phyloP scores from a whole-genome alignment of 1,140 invertebrate species.

The Marisa cornuarietis region DNA sequence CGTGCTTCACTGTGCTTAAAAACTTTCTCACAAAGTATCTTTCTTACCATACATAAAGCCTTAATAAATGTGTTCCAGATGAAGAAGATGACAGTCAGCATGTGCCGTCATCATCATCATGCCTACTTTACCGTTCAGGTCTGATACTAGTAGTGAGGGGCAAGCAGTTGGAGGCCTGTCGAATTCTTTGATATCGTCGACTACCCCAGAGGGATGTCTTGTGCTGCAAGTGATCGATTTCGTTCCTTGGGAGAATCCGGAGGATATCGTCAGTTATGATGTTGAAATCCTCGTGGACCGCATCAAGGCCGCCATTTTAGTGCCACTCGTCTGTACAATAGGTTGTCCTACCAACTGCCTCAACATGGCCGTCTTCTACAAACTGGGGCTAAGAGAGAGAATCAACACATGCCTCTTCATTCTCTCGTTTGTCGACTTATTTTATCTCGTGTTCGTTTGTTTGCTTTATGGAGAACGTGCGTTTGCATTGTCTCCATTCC shows the following conservation, averaged over 20 bases:
- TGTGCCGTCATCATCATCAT: too few species aligned
- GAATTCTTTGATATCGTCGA: too few species aligned
- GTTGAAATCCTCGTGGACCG: background rate
- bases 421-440: background rate
- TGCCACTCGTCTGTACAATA: conserved; percentile 1
- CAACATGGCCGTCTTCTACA: conserved; percentile 17
- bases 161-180: too few species aligned
- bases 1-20: too few species aligned
- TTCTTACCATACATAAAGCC: too few species aligned
- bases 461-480: conserved; percentile 1
- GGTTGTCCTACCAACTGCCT: background rate
- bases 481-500: background rate
- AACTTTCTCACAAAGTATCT: too few species aligned
- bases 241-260: background rate
- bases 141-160: too few species aligned
- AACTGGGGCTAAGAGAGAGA: background rate
- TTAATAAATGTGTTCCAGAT: too few species aligned
- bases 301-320: background rate
- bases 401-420: conserved; percentile 14
- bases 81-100: too few species aligned
- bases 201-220: background rate
- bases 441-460: background rate
- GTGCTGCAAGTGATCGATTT: background rate
- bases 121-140: too few species aligned
- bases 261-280: background rate